A percentile compares a stretch with the other conserved stretches of the same genome.
Conservation (phyloP, 2,113 vertebrate species). For the Ammodytes marinus region DNA sequence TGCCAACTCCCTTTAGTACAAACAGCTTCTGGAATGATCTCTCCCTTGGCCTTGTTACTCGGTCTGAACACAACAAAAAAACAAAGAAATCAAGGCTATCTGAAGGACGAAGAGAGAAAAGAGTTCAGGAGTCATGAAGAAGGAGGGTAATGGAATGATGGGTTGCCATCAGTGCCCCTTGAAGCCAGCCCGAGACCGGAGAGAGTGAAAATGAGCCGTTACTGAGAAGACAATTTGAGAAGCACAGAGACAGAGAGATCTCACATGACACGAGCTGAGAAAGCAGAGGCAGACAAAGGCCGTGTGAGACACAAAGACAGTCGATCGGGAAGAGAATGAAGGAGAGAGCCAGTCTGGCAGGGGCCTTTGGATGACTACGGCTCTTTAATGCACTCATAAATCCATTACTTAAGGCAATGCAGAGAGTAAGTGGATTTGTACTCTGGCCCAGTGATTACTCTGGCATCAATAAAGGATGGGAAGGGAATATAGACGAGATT, state of each 20-base stretch:
- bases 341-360: constrained; percentile 79
- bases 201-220: constrained; percentile 69
- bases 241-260: constrained; percentile 41
- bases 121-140: constrained; percentile 34
- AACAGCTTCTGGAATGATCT: constrained; percentile 18
- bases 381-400: constrained; percentile 87
- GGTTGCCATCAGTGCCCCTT: constrained; percentile 26
- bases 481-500: constrained; percentile 80
- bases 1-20: constrained; percentile 35
- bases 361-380: constrained; percentile 75
- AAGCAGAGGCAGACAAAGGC: constrained; percentile 50
- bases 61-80: constrained; percentile 21
- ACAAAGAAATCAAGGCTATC: constrained; percentile 22
- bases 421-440: constrained; percentile 85
- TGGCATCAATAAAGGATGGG: constrained; percentile 87
- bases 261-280: constrained; percentile 47
- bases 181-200: constrained; percentile 15
- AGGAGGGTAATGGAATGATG: constrained; percentile 47
- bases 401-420: constrained; percentile 87
- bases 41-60: constrained; percentile 43
- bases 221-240: constrained; percentile 56
- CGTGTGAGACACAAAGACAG: constrained; percentile 63
- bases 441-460: constrained; percentile 85
- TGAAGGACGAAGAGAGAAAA: constrained; percentile 44
- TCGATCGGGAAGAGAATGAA: constrained; percentile 64